phyloP scores from a whole-genome alignment of 53 echinoderm and acorn worm genomes.

The Stichopus horrens region DNA sequence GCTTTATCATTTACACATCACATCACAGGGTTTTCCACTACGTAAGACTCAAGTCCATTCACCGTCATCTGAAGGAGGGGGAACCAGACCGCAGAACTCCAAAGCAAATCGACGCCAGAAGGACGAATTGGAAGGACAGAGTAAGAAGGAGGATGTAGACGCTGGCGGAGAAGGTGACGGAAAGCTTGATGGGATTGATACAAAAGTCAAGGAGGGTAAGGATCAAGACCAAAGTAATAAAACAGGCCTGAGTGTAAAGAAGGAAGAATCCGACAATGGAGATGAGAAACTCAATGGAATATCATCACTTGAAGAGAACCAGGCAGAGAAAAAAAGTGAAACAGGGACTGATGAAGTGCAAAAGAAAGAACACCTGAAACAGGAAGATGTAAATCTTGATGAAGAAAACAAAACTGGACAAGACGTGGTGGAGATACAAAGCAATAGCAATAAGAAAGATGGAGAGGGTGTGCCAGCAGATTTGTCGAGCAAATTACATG shows the following conservation, averaged over 20 bases:
- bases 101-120: background rate
- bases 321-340: background rate
- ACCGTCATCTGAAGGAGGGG: background rate
- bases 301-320: background rate
- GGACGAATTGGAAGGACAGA: background rate
- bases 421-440: background rate
- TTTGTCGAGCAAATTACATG: background rate
- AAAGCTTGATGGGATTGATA: background rate
- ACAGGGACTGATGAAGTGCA: no score
- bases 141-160: background rate
- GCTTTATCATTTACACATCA: no score
- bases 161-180: background rate
- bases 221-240: background rate
- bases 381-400: background rate
- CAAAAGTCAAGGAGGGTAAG: background rate
- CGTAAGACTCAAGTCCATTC: constrained; percentile 36
- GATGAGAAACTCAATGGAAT: background rate
- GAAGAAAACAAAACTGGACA: background rate
- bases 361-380: background rate
- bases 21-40: constrained; percentile 12
- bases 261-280: background rate
- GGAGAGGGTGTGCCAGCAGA: background rate
- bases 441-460: background rate
- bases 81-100: background rate
- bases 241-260: background rate